These are phyloP conservation scores for Notolabrus celidotus DNA, from an alignment of 2,797 vertebrate species.

Conservation along the genomic window DNA sequence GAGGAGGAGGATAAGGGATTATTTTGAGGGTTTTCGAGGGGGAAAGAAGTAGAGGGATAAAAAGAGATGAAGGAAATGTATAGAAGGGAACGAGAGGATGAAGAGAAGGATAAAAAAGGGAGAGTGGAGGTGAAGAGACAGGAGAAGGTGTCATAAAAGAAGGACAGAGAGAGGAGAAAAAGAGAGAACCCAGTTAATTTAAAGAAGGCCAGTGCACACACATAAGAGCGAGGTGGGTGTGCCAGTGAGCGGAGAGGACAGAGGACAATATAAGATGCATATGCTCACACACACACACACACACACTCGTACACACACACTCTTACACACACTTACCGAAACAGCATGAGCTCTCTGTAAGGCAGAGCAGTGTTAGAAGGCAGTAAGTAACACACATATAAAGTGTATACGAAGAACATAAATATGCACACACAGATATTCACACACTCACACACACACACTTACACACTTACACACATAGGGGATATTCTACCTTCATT, in stretches of 20 bases:
- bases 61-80: conserved; percentile 4
- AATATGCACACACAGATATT: conserved; percentile 21
- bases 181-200: conserved; percentile 58
- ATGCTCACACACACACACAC: conserved; percentile 5
- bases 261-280: conserved; percentile 52
- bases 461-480: conserved; percentile 17
- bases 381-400: conserved; percentile 67
- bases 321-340: conserved; percentile 80
- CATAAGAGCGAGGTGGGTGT: conserved; percentile 42
- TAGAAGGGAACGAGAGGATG: not conserved
- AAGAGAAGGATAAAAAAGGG: not conserved
- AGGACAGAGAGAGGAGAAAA: conserved; percentile 33
- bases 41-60: not conserved
- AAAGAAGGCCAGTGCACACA: conserved; percentile 41
- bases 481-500: conserved; percentile 3
- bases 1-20: not conserved
- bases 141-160: not conserved
- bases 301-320: conserved; percentile 33
- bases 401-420: conserved; percentile 25
- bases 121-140: not conserved
- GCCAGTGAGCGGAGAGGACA: conserved; percentile 44
- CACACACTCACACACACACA: not conserved
- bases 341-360: conserved; percentile 81
- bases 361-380: conserved; percentile 83
- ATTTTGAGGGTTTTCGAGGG: not conserved